Conservation (phyloP, 92 coral and sea anemone genomes). For the Palythoa grandis region DNA sequence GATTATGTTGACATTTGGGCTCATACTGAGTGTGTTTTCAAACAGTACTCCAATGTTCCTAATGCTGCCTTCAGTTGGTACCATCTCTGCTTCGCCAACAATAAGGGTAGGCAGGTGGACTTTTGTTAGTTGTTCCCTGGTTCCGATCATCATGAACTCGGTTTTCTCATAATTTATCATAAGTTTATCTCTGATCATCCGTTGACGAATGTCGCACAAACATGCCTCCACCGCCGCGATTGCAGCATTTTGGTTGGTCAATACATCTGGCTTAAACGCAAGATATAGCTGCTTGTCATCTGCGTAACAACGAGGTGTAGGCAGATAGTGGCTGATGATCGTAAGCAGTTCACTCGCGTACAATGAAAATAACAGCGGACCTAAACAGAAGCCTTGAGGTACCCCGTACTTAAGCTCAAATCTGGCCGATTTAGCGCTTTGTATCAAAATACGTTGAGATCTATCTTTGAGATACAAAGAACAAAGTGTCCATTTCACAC, state of each 20-base stretch:
- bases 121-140: not conserved
- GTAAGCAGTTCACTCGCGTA: no score
- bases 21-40: no score
- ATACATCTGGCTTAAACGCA: not conserved
- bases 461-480: no score
- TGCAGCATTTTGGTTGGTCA: conserved; percentile 15
- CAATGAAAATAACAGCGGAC: no score
- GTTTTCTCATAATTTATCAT: not conserved
- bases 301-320: not conserved
- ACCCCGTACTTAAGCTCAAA: no score
- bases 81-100: not conserved
- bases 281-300: not conserved
- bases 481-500: no score
- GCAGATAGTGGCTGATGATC: not conserved
- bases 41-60: no score
- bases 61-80: not conserved
- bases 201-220: not conserved
- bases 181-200: not conserved
- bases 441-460: no score
- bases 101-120: not conserved
- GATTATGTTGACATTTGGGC: no score
- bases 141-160: not conserved
- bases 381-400: no score
- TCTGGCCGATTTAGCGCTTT: no score
- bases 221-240: conserved; percentile 34